phyloP scores from a whole-genome alignment of 2,797 vertebrate genomes.

The Tragopan temminckii region DNA sequence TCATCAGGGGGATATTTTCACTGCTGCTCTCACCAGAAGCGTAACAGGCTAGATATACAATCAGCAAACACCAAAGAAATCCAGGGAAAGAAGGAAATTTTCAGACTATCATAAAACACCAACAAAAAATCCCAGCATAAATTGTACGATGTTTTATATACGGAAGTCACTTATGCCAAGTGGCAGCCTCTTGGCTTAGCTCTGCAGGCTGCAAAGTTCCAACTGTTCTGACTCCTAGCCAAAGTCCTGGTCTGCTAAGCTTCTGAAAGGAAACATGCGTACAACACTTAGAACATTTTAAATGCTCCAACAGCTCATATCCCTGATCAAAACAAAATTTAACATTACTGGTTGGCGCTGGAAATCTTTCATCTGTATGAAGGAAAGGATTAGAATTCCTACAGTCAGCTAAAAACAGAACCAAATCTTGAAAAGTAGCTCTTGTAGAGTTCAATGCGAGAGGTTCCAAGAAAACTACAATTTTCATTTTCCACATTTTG shows the following conservation, averaged over 20 bases:
- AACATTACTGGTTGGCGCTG: slow-evolving; percentile 7
- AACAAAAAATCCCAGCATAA: not conserved
- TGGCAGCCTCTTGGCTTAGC: slow-evolving; percentile 42
- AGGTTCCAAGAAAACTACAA: not conserved
- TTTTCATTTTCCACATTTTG: slow-evolving; percentile 2
- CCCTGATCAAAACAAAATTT: slow-evolving; percentile 46
- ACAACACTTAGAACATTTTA: not conserved
- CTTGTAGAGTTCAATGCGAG: slow-evolving; percentile 1
- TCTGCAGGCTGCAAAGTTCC: slow-evolving; percentile 52
- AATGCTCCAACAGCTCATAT: slow-evolving; percentile 52
- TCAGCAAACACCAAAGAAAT: not conserved
- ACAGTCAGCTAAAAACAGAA: not conserved
- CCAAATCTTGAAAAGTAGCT: not conserved
- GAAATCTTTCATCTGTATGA: slow-evolving; percentile 51
- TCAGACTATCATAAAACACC: slow-evolving; percentile 22
- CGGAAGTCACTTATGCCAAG: slow-evolving; percentile 39
- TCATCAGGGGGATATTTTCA: not conserved
- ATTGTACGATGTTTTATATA: slow-evolving; percentile 10
- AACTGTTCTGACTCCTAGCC: slow-evolving; percentile 48
- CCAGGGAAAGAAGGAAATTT: slow-evolving; percentile 15
- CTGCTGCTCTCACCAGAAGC: not conserved
- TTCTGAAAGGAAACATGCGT: slow-evolving; percentile 67
- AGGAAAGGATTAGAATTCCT: slow-evolving; percentile 17
- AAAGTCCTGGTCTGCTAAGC: slow-evolving; percentile 46
- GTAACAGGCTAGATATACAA: not conserved